These are phyloP conservation scores for Trissoscelio sp. DNA, from an alignment of 2,888 invertebrate species.

Conservation along the genomic window DNA sequence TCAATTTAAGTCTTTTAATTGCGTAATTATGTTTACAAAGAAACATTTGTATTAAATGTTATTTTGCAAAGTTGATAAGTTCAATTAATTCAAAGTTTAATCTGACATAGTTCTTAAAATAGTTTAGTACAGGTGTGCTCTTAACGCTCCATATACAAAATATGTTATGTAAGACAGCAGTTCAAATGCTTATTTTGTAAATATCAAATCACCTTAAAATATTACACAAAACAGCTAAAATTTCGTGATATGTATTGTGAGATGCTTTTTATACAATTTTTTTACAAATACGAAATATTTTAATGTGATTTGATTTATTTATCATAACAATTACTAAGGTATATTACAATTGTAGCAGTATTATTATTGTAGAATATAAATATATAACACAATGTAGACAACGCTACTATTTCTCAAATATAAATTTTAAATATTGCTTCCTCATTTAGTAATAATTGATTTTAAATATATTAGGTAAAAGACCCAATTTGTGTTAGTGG, in stretches of 20 bases:
- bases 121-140: neutral
- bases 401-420: too few relatives aligned
- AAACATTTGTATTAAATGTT: too few relatives aligned
- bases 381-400: neutral
- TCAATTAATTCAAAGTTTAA: neutral
- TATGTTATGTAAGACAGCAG: neutral
- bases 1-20: too few relatives aligned
- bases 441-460: too few relatives aligned
- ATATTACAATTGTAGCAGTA: neutral
- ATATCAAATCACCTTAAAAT: neutral
- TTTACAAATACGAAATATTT: neutral
- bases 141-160: neutral
- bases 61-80: too few relatives aligned
- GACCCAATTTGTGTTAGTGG: too few relatives aligned
- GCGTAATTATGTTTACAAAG: too few relatives aligned
- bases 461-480: too few relatives aligned
- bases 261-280: too few relatives aligned
- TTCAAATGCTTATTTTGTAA: neutral
- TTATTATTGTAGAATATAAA: neutral
- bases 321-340: too few relatives aligned
- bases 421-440: too few relatives aligned
- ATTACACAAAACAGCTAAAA: too few relatives aligned
- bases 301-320: neutral
- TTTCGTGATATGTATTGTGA: neutral
- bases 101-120: neutral